Conservation (phyloP, 2,113 vertebrate genomes). For the Cryptotis parvus region DNA sequence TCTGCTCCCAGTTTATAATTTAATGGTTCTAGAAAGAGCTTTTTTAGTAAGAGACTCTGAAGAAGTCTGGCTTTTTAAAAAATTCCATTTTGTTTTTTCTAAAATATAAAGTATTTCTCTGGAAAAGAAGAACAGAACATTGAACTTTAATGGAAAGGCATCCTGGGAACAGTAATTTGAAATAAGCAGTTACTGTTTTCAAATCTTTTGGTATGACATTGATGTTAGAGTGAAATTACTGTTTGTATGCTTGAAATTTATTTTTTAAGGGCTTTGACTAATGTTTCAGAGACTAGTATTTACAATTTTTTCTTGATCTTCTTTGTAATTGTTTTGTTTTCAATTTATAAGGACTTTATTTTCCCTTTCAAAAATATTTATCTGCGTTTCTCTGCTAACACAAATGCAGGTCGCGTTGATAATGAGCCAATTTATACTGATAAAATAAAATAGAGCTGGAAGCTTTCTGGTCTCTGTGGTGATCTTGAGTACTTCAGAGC, state of each 20-base stretch:
- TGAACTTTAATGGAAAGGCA: constrained; percentile 48
- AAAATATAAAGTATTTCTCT: constrained; percentile 41
- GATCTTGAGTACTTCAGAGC: constrained; percentile 63
- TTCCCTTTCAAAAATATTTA: constrained; percentile 31
- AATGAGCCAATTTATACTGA: constrained; percentile 14
- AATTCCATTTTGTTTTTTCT: constrained; percentile 48
- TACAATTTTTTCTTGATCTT: neutral
- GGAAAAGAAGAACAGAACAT: constrained; percentile 30
- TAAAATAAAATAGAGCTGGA: constrained; percentile 47
- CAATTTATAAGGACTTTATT: neutral
- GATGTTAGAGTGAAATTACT: constrained; percentile 29
- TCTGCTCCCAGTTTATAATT: constrained; percentile 45
- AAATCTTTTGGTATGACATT: constrained; percentile 18
- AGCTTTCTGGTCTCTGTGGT: constrained; percentile 49
- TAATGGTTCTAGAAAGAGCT: constrained; percentile 34
- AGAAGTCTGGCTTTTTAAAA: neutral
- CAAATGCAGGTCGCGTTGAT: neutral
- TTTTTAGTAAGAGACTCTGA: constrained; percentile 34
- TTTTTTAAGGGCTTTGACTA: constrained; percentile 57
- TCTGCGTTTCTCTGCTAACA: constrained; percentile 43
- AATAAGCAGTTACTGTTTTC: constrained; percentile 41
- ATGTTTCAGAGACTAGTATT: constrained; percentile 33
- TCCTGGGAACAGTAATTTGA: constrained; percentile 49
- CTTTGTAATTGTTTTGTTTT: constrained; percentile 50
- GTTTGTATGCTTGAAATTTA: constrained; percentile 41